phyloP scores from a whole-genome alignment of 2,888 invertebrate genomes.

The Salpingus planirostris region DNA sequence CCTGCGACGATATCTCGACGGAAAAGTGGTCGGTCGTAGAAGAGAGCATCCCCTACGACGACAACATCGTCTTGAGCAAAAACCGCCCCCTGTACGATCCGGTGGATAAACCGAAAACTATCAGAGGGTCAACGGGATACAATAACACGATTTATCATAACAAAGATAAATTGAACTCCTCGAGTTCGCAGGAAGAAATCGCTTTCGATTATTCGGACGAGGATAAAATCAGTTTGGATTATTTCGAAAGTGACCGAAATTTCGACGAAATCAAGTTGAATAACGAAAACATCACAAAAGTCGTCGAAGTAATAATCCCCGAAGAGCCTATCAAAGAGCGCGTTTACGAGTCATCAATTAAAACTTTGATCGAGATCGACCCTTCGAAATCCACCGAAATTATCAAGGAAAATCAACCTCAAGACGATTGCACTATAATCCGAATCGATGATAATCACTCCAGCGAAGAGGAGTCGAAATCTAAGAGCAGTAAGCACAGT shows the following conservation, averaged over 20 bases:
- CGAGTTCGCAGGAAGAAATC: conserved; percentile 11
- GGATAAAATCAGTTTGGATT: conserved; percentile 17
- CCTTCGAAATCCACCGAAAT: conserved; percentile 1
- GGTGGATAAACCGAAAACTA: conserved; percentile 31
- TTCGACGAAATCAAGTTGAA: conserved; percentile 32
- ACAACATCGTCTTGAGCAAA: conserved; percentile 36
- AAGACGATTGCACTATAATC: conserved; percentile 35
- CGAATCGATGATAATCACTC: too few relatives aligned
- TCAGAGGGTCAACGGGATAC: conserved; percentile 33
- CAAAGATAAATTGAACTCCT: conserved; percentile 22
- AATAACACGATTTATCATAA: conserved; percentile 17
- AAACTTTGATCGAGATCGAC: not conserved
- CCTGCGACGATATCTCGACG: conserved; percentile 19
- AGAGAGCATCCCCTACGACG: conserved; percentile 37
- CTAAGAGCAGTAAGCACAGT: conserved; percentile 34
- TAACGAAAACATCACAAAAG: conserved; percentile 27
- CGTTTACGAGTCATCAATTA: too few relatives aligned
- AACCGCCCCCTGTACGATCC: conserved; percentile 28
- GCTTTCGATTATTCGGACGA: conserved; percentile 4
- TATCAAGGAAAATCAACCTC: conserved; percentile 1
- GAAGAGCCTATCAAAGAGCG: not conserved
- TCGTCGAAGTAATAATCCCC: conserved; percentile 7
- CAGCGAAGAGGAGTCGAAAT: conserved; percentile 19
- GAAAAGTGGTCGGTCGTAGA: conserved; percentile 19
- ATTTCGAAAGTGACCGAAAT: conserved; percentile 31